Base-by-base conservation (phyloP, 2,888 invertebrate species). In the Dasysyrphus albostriatus region DNA sequence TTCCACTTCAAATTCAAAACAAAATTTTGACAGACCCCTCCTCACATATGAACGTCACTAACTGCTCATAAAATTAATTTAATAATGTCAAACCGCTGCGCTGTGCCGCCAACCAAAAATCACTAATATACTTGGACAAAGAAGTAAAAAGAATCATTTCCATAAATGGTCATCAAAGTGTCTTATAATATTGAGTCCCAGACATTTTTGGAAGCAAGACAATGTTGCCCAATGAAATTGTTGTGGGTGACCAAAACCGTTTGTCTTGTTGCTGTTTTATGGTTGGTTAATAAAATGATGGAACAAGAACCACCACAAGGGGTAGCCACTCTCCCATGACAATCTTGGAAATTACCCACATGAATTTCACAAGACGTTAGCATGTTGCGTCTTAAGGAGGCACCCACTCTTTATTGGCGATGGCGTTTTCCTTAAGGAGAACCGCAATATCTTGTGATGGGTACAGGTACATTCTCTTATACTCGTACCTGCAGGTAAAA, bases 241-340 rank as follows among this genome's bases (percentile, higher is more conserved):
- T 80, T 84, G 84, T 84, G 75, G 84, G 76, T 76, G 72, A 81
- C 54, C 81, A 70, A 65, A 76, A 67, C 70, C 61, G 70, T 77
- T 77, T 49, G 67, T 74, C 78, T 75, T 34, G 47, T 54, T 61
- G 67, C 74, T 63, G 74, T 74, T 80, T 76, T 79, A 84, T 79
- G 79, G 81, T 72, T 76, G 75, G 80, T 65, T 49, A 37, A 59
- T 67, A 42, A 70, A 61, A 44, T 75, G 76, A 81, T 42, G 75
- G 34, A 51, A 69, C 34, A 67, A 39, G 54, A 69, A 39, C 47
- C 61, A 39, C 7, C 51, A 51, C 51, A 39, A 84, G 75, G 84
- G 84, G 84, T 76, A 69, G 54, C 72, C 81, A 84, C 81, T 84
- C 84, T 84, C 84, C 84, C 84, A 84, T 84, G 84, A 84, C 84